Evolutionary conservation across 2,797 vertebrate species (phyloP).

Genomic region (Anas flavirostris): DNA sequence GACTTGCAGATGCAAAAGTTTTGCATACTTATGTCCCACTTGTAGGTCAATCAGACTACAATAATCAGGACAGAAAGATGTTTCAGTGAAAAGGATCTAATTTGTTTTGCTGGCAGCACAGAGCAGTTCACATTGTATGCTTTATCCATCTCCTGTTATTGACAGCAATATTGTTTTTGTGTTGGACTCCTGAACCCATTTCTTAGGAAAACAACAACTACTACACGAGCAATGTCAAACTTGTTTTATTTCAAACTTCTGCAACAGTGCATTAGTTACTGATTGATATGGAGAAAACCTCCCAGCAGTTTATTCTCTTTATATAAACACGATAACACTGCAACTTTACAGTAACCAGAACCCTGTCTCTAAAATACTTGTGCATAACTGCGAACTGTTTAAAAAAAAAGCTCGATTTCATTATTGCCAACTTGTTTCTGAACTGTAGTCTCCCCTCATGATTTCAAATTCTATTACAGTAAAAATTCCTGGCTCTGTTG

Average conservation of each 20-base stretch:
- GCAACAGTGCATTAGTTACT: not conserved
- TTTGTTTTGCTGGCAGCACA: not conserved
- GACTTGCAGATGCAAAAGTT: not conserved
- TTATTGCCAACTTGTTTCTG: not conserved
- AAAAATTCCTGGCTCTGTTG: not conserved
- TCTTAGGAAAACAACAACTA: not conserved
- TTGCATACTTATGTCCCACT: not conserved
- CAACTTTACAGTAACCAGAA: not conserved
- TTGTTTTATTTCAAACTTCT: not conserved
- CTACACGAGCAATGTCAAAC: fast-evolving
- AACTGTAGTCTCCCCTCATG: not conserved
- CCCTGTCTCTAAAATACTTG: not conserved
- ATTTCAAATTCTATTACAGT: not conserved
- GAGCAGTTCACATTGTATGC: fast-evolving
- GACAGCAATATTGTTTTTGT: not conserved
- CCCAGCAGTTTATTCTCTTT: not conserved
- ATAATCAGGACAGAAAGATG: not conserved
- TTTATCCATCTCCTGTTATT: fast-evolving
- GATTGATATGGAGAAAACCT: not conserved
- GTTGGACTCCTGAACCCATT: not conserved
- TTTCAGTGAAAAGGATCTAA: not conserved
- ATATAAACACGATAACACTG: not conserved
- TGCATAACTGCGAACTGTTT: not conserved
- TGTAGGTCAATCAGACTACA: not conserved
- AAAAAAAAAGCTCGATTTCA: not conserved